Base-by-base conservation (phyloP, 2,797 vertebrate genomes). In the Mastacembelus armatus region DNA sequence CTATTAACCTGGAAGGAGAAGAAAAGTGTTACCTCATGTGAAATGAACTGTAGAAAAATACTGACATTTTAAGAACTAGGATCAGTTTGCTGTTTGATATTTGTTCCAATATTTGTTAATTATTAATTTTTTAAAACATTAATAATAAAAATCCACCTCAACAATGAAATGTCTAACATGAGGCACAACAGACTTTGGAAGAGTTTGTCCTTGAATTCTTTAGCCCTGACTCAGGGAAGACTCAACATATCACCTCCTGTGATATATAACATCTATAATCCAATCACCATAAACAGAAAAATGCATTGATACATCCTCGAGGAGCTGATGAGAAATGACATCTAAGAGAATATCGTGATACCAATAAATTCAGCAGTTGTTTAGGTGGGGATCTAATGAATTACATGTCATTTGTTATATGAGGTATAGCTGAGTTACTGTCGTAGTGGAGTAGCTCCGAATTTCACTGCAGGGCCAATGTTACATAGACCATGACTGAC, bases 1-100 rank as follows among this genome's bases (percentile, higher is more conserved):
- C 94, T 2, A 99, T 99, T 44, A 99, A 91, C 51, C 98, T 99
- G 88, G 11, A 16, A 40, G 69, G 27, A 66, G 16, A 61, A 40
- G 4, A 1, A 2, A 43, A 48, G 39, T 0, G 6, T 24, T 38
- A 14, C 16, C 5, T 67, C 10, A 32, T 27, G 4, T 40, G 2
- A 32, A 47, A 1, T 3, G 7, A 16, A 50, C n/a, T n/a, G n/a
- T n/a, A n/a, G n/a, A n/a, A n/a, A n/a, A n/a, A n/a, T n/a, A n/a
- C n/a, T n/a, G n/a, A n/a, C n/a, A n/a, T n/a, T n/a, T n/a, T n/a
- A n/a, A n/a, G n/a, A n/a, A n/a, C n/a, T n/a, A n/a, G n/a, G n/a
- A n/a, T n/a, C n/a, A n/a, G n/a, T n/a, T n/a, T n/a, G n/a, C n/a
- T n/a, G n/a, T n/a, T n/a, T n/a, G n/a, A n/a, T n/a, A n/a, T n/a